Evolutionary conservation across 53 echinoderm and acorn worm genomes (phyloP).

Genomic region (Mesocentrotus franciscanus): DNA sequence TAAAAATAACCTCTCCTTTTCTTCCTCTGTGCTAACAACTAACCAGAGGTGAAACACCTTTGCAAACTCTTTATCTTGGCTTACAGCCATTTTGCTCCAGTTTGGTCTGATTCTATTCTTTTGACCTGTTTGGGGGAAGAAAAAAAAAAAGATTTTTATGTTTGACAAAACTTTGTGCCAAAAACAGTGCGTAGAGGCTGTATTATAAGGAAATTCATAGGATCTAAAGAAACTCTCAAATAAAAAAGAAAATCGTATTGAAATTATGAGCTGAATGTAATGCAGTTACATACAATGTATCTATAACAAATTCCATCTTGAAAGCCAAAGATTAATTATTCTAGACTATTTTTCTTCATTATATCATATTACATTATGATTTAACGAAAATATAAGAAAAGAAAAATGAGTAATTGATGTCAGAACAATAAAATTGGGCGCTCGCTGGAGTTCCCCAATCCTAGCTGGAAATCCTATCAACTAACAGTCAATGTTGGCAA

Average conservation of each 20-base stretch:
- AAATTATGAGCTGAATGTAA: background rate
- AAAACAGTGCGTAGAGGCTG: background rate
- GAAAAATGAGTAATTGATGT: background rate
- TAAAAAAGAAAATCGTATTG: background rate
- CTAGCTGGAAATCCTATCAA: background rate
- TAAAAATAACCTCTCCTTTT: slow-evolving; percentile 5
- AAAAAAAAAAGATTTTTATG: background rate
- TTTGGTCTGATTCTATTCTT: background rate
- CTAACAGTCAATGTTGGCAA: background rate
- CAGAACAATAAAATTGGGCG: background rate
- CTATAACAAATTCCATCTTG: background rate
- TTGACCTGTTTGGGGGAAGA: background rate
- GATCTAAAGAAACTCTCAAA: background rate
- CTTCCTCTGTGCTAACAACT: slow-evolving; percentile 17
- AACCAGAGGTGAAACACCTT: slow-evolving; percentile 40
- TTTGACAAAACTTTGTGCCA: background rate
- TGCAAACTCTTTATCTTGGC: slow-evolving; percentile 44
- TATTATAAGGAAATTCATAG: background rate
- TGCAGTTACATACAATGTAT: background rate
- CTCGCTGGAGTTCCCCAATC: background rate
- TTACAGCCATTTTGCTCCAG: background rate
- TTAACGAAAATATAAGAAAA: background rate
- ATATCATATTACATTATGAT: background rate
- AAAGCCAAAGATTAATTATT: background rate
- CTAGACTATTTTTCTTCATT: background rate